Evolutionary conservation across 2,888 invertebrate species (phyloP).

Genomic region (Ptycholaimellus sp.): DNA sequence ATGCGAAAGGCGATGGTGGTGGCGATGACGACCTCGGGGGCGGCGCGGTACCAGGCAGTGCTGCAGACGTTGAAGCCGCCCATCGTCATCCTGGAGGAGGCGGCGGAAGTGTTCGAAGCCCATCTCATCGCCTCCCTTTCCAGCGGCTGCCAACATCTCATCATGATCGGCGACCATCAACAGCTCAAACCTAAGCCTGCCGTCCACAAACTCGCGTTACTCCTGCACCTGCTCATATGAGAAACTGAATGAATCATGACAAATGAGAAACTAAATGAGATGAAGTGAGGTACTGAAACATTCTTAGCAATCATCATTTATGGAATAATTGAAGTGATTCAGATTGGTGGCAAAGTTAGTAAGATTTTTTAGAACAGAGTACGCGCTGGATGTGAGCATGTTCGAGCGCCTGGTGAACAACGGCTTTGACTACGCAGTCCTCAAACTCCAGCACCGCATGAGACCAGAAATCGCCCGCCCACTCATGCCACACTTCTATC

Average conservation of each 20-base stretch:
- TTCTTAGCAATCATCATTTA: too few species aligned
- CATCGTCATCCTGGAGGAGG: slow-evolving; percentile 49
- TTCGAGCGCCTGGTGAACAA: slow-evolving; percentile 37
- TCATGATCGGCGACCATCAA: slow-evolving; percentile 62
- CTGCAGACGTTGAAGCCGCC: slow-evolving; percentile 32
- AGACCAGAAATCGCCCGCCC: slow-evolving; percentile 39
- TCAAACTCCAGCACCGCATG: slow-evolving; percentile 52
- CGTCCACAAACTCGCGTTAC: slow-evolving; percentile 34
- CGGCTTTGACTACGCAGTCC: slow-evolving; percentile 36
- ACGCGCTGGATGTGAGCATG: slow-evolving; percentile 47
- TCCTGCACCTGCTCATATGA: too few species aligned
- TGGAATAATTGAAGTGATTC: too few species aligned
- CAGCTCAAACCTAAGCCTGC: slow-evolving; percentile 50
- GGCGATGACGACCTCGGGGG: slow-evolving; percentile 53
- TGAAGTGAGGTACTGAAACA: too few species aligned
- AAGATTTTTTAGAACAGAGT: too few species aligned
- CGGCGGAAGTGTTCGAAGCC: slow-evolving; percentile 60
- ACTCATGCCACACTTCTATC: slow-evolving; percentile 44
- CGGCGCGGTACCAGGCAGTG: slow-evolving; percentile 42
- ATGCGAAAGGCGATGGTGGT: too few species aligned
- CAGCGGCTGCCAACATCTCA: slow-evolving; percentile 47
- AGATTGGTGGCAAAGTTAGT: too few species aligned
- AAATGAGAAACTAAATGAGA: too few species aligned
- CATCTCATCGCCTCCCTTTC: slow-evolving; percentile 56
- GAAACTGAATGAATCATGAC: too few species aligned